Percentiles rank a stretch among this genome's conserved stretches.
Evolutionary conservation across 1,140 invertebrate species (phyloP).

Genomic region (Drosophila guanche): DNA sequence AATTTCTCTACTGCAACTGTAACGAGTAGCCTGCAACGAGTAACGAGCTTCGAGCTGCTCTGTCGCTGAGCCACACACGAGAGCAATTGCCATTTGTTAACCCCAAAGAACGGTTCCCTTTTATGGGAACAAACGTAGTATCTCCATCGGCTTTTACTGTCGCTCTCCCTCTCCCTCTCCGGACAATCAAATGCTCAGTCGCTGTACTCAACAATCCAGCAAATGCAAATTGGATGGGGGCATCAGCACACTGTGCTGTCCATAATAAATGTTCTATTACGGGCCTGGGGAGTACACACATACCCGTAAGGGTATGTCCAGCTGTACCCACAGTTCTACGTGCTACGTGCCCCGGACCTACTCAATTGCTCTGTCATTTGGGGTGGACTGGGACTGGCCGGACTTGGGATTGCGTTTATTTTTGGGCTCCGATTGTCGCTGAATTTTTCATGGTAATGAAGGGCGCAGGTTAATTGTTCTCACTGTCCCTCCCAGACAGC

Average conservation of each 20-base stretch:
- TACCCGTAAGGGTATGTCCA: neutral
- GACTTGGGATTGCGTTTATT: slow-evolving; percentile 4
- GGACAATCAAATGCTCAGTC: slow-evolving; percentile 45
- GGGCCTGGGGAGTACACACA: slow-evolving; percentile 4
- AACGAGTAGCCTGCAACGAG: too few species aligned
- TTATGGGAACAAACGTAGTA: too few species aligned
- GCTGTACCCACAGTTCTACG: neutral
- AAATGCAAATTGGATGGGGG: slow-evolving; percentile 8
- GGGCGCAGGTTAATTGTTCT: slow-evolving; percentile 59
- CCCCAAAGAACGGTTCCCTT: too few species aligned
- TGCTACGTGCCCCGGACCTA: slow-evolving; percentile 33
- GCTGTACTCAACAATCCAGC: slow-evolving; percentile 13
- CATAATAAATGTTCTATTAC: slow-evolving; percentile 38
- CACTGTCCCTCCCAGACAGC: slow-evolving; percentile 15
- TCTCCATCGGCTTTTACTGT: too few species aligned
- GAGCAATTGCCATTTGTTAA: too few species aligned
- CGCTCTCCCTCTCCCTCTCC: neutral
- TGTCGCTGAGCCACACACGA: too few species aligned
- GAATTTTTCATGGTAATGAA: slow-evolving; percentile 70
- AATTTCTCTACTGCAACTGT: too few species aligned
- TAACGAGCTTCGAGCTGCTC: too few species aligned
- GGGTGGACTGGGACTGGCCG: too few species aligned
- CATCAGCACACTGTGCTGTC: slow-evolving; percentile 10
- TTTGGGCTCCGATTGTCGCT: slow-evolving; percentile 17
- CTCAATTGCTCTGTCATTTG: slow-evolving; percentile 35